Conservation (phyloP, 2,113 vertebrate species). For the Mobula hypostoma region DNA sequence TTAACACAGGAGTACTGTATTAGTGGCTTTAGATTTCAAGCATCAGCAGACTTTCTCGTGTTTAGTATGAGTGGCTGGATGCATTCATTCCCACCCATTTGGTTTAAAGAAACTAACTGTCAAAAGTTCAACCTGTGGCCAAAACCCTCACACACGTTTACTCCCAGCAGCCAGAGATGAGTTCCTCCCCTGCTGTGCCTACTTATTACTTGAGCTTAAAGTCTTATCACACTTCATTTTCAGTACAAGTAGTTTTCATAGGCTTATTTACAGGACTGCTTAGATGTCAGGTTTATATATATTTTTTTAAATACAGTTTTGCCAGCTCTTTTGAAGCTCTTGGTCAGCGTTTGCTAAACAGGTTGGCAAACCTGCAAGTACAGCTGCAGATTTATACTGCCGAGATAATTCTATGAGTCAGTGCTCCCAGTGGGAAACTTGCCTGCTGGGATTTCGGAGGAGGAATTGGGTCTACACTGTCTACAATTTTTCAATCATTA, state of each 20-base stretch:
- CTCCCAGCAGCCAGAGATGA: no score
- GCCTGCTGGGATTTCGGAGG: slow-evolving; percentile 9
- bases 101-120: neutral
- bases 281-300: neutral
- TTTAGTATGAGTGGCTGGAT: no score
- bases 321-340: neutral
- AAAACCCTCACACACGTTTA: neutral
- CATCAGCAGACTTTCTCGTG: no score
- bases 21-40: no score
- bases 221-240: neutral
- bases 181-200: no score
- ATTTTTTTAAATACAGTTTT: neutral
- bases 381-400: neutral
- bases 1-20: no score
- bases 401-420: slow-evolving; percentile 25
- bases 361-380: slow-evolving; percentile 3
- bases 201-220: neutral
- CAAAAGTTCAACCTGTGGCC: no score
- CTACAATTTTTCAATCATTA: slow-evolving; percentile 15
- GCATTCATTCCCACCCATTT: neutral
- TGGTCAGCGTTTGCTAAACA: neutral
- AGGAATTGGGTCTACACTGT: neutral
- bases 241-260: neutral
- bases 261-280: neutral
- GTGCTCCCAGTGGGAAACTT: neutral